Conservation (phyloP, 2,113 vertebrate genomes). For the Saccopteryx leptura region DNA sequence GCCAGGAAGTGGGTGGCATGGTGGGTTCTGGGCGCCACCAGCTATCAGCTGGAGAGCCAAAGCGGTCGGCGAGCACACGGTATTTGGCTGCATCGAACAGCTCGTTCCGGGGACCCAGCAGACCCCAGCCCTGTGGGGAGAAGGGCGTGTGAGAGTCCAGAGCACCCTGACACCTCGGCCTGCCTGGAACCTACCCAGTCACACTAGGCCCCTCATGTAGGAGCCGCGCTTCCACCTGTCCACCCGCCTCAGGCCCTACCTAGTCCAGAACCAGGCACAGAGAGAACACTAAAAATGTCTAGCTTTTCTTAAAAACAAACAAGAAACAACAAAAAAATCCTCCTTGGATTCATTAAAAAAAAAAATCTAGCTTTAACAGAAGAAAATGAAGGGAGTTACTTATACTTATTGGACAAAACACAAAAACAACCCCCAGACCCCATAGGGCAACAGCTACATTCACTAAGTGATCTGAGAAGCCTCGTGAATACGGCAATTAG, state of each 20-base stretch:
- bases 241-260: background rate
- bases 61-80: constrained; percentile 84
- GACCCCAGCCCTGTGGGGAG: constrained; percentile 92
- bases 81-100: constrained; percentile 89
- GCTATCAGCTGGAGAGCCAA: constrained; percentile 87
- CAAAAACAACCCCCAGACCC: background rate
- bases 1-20: constrained; percentile 90
- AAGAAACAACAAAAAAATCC: too few relatives aligned
- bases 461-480: background rate
- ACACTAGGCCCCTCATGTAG: background rate
- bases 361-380: background rate
- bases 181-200: background rate
- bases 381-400: background rate
- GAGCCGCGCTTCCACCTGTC: background rate
- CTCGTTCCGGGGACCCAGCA: constrained; percentile 93
- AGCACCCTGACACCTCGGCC: background rate
- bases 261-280: background rate
- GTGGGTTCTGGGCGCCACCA: constrained; percentile 89
- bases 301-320: background rate
- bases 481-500: background rate
- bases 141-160: background rate
- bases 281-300: background rate
- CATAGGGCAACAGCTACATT: background rate
- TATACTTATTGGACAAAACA: background rate
- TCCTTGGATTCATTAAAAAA: too few relatives aligned